These are phyloP conservation scores for Phenacoccus solenopsis DNA, from an alignment of 1,140 invertebrate species.

Conservation along the genomic window DNA sequence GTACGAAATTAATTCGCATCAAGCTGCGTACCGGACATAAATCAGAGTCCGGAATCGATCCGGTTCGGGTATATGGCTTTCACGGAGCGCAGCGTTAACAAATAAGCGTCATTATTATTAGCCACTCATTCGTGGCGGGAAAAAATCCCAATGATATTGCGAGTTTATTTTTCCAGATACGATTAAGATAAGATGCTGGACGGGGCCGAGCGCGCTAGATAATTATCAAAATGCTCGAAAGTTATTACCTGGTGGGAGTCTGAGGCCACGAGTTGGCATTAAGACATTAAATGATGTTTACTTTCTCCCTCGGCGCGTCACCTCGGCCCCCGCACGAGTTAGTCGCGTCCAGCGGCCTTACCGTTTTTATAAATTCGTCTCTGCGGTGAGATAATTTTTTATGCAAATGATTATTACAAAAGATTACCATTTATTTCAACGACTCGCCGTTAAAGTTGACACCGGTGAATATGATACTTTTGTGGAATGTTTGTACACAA, in stretches of 20 bases:
- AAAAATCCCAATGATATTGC: not conserved
- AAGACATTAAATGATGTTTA: slow-evolving; percentile 13
- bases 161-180: not conserved
- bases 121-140: too few species aligned
- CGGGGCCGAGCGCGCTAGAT: not conserved
- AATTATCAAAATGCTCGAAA: not conserved
- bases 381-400: slow-evolving; percentile 9
- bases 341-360: not conserved
- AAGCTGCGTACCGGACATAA: too few species aligned
- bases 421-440: slow-evolving; percentile 11
- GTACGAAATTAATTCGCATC: too few species aligned
- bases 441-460: not conserved
- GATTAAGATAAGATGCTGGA: not conserved
- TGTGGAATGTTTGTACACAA: too few species aligned
- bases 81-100: too few species aligned
- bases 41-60: too few species aligned
- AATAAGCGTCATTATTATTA: too few species aligned
- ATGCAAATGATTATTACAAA: slow-evolving; percentile 11
- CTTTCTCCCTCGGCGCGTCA: not conserved
- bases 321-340: not conserved
- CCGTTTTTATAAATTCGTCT: not conserved
- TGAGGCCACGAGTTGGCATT: not conserved
- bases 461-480: not conserved
- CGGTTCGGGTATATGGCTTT: too few species aligned
- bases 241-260: slow-evolving; percentile 7